Percentiles rank a stretch among this genome's conserved stretches.
Evolutionary conservation across 2,113 vertebrate species (phyloP).

Genomic region (Phaethon lepturus): DNA sequence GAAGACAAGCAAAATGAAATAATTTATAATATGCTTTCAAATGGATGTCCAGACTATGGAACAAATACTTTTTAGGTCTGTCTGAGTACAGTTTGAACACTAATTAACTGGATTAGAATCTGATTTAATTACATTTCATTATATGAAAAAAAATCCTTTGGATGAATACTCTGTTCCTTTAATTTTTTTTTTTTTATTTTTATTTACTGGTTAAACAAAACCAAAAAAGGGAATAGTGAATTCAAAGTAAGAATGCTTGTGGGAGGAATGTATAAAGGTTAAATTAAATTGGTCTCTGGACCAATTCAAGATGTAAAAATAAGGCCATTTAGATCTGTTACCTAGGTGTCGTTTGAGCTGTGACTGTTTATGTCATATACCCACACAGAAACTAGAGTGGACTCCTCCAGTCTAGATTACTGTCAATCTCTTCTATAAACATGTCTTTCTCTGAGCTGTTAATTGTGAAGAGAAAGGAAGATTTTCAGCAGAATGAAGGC

Average conservation of each 20-base stretch:
- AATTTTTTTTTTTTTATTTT: background rate
- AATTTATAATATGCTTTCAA: conserved; percentile 49
- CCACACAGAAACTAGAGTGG: background rate
- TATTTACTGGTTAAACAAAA: conserved; percentile 10
- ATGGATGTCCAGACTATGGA: conserved; percentile 21
- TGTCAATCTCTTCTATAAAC: background rate
- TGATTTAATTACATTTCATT: conserved; percentile 49
- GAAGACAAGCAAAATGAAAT: conserved; percentile 48
- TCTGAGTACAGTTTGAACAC: conserved; percentile 10
- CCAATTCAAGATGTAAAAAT: background rate
- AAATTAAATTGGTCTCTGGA: conserved; percentile 14
- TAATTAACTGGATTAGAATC: conserved; percentile 42
- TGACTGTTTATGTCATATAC: background rate
- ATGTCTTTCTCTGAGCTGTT: background rate
- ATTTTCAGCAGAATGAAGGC: background rate
- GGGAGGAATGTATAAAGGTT: background rate
- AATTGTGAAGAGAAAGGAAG: background rate
- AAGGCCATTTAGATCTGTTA: background rate
- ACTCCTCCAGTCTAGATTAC: background rate
- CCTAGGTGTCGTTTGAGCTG: background rate
- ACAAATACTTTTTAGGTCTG: conserved; percentile 25
- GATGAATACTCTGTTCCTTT: background rate
- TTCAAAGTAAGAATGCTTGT: background rate
- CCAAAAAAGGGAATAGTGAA: background rate
- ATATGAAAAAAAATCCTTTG: background rate